Evolutionary conservation across 2,888 invertebrate species (phyloP).

Genomic region (Gibbula magus): DNA sequence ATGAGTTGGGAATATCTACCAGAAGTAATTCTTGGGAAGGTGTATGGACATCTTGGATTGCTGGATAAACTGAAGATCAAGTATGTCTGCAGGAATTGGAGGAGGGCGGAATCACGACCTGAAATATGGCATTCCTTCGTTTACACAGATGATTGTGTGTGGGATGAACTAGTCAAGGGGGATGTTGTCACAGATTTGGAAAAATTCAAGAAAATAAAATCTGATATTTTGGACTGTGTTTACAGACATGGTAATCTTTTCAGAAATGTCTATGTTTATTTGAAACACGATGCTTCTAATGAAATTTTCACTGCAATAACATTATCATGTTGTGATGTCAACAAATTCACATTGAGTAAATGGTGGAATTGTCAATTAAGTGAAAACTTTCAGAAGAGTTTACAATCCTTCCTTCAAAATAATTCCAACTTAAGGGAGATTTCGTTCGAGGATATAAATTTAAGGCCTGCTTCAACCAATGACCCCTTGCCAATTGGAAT

Average conservation of each 20-base stretch:
- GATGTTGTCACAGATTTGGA: neutral
- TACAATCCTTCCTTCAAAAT: constrained; percentile 36
- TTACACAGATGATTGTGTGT: constrained; percentile 29
- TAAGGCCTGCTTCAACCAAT: constrained; percentile 31
- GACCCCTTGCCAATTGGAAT: constrained; percentile 46
- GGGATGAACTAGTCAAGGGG: neutral
- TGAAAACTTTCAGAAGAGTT: neutral
- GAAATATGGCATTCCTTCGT: constrained; percentile 43
- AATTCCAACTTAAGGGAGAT: constrained; percentile 34
- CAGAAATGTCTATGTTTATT: constrained; percentile 25
- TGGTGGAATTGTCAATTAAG: neutral
- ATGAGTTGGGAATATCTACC: constrained; percentile 42
- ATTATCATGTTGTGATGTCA: constrained; percentile 36
- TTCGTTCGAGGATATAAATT: constrained; percentile 39
- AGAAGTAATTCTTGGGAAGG: constrained; percentile 40
- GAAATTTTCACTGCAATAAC: constrained; percentile 37
- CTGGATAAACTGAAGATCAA: constrained; percentile 36
- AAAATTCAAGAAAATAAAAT: neutral
- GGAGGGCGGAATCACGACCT: constrained; percentile 29
- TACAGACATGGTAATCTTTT: neutral
- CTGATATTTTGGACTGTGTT: neutral
- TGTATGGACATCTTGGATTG: constrained; percentile 40
- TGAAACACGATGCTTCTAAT: constrained; percentile 33
- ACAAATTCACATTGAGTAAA: constrained; percentile 26
- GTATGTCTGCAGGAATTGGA: constrained; percentile 45